Evolutionary conservation across 1,140 invertebrate species (phyloP), one percentile per base, ranked within the genome.

Genomic region (Chrysomallon squamiferum): DNA sequence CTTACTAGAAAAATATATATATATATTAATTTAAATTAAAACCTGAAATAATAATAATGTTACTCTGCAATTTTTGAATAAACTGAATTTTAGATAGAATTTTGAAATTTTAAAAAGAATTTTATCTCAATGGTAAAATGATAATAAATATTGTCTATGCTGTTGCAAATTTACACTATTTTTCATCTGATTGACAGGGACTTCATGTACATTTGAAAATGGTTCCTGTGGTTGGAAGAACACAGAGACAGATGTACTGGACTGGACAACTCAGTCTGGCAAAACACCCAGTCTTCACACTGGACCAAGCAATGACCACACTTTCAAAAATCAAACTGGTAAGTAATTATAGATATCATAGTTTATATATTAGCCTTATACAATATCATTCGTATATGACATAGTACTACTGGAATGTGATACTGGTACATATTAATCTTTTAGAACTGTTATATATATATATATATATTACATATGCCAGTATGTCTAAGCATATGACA

Each of bases 271-370:
- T 30, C 35, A 65, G 11, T 33, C 58, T 43, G 77, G 71, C 22
- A 38, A 41, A 27, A 75, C 77, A 47, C 58, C 69, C 27, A 62
- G 62, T 25, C 25, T 25, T 6, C 50, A 64, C 35, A 76, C 68
- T 11, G 80, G 78, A 59, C 76, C 80, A 20, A 60, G 29, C n/a
- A 66, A 62, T 63, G 83, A 85, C 66, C 82, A 84, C 66, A 81
- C 82, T 11, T 41, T 66, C 15, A 66, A 68, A 33, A 77, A 57
- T 13, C n/a, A 60, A 9, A 50, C 64, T 60, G 80, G 80, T 70
- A 45, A 15, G 62, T 47, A n/a, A 27, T n/a, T 11, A 6, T 61
- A 7, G n/a, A n/a, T n/a, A 9, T 25, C 9, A 52, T 9, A 13
- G 7, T 9, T 9, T 22, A 20, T 54, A 13, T 18, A 2, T 54